Evolutionary conservation across 2,113 vertebrate species (phyloP).

Genomic region (Siniperca chuatsi): DNA sequence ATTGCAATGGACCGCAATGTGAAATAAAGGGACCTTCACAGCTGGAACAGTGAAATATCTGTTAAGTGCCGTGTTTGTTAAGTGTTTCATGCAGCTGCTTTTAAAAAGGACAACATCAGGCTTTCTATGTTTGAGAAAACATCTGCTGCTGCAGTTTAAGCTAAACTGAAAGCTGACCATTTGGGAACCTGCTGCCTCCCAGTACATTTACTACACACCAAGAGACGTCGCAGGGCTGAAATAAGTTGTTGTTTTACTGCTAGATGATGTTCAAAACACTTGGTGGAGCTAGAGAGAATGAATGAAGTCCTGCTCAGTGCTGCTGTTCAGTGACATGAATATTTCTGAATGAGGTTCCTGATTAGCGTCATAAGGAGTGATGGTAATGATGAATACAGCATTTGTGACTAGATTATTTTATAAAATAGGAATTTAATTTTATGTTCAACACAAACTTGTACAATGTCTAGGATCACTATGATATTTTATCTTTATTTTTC

Average conservation of each 20-base stretch:
- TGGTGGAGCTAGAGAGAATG: constrained; percentile 30
- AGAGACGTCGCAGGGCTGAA: neutral
- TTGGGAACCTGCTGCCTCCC: neutral
- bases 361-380: neutral
- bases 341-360: neutral
- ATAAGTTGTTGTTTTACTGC: neutral
- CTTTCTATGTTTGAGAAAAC: neutral
- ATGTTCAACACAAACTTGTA: neutral
- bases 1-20: too few species aligned
- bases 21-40: neutral
- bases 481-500: neutral
- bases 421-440: neutral
- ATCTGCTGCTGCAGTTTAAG: neutral
- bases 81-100: constrained; percentile 4
- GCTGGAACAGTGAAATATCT: neutral
- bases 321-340: neutral
- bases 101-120: neutral
- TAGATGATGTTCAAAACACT: constrained; percentile 6
- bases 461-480: neutral
- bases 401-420: neutral
- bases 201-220: neutral
- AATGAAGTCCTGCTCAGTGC: constrained; percentile 1
- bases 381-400: neutral
- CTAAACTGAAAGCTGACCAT: too few species aligned
- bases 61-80: neutral